Evolutionary conservation across 2,888 invertebrate species (phyloP).

Genomic region (Allolobophora icterica): DNA sequence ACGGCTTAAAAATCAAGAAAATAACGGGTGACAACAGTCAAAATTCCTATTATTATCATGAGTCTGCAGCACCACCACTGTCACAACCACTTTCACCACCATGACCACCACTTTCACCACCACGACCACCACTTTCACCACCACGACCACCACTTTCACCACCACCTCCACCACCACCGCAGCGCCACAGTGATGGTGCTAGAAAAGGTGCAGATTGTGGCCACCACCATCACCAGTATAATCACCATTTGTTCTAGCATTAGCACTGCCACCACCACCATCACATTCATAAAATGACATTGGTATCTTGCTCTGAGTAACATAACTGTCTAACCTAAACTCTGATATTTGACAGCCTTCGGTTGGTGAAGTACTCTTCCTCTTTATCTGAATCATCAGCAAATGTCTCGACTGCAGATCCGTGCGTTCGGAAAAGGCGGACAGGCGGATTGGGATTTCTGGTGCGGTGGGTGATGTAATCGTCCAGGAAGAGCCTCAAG

Average conservation of each 20-base stretch:
- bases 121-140: not conserved
- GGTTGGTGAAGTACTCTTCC: slow-evolving; percentile 35
- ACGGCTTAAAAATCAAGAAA: not conserved
- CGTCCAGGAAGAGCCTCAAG: slow-evolving; percentile 75
- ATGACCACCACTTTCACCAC: too few species aligned
- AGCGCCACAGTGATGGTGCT: not conserved
- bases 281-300: not conserved
- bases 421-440: not conserved
- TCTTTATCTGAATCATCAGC: slow-evolving; percentile 28
- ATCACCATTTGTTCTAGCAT: not conserved
- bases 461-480: slow-evolving; percentile 71
- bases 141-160: not conserved
- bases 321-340: not conserved
- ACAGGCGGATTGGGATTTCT: not conserved
- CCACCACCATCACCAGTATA: not conserved
- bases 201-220: too few species aligned
- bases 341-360: slow-evolving; percentile 28
- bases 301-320: not conserved
- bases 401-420: slow-evolving; percentile 7
- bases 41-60: not conserved
- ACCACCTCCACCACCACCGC: not conserved
- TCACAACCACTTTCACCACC: too few species aligned
- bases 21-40: not conserved
- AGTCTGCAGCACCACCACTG: not conserved
- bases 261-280: not conserved